Evolutionary conservation across 2,797 vertebrate genomes (phyloP).

Genomic region (Tadarida brasiliensis): DNA sequence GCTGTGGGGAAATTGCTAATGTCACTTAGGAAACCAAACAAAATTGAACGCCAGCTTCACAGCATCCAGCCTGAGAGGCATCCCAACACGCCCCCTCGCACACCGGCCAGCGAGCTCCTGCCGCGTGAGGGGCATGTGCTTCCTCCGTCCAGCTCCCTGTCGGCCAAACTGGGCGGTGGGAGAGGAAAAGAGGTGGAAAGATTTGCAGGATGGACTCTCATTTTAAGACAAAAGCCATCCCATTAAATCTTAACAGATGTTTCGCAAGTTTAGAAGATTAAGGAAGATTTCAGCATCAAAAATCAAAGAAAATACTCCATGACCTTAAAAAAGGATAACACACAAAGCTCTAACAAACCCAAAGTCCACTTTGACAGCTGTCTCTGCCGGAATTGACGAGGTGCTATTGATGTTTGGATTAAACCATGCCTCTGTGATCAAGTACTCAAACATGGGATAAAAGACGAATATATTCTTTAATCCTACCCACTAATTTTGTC

Average conservation of each 20-base stretch:
- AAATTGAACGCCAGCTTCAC: conserved; percentile 71
- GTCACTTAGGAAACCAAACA: conserved; percentile 78
- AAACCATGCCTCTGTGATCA: conserved; percentile 97
- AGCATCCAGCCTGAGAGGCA: conserved; percentile 56
- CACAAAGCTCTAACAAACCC: conserved; percentile 91
- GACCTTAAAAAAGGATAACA: conserved; percentile 92
- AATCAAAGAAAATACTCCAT: conserved; percentile 95
- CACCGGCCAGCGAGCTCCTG: conserved; percentile 77
- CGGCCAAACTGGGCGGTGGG: conserved; percentile 75
- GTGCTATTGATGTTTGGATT: conserved; percentile 97
- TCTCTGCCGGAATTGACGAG: conserved; percentile 94
- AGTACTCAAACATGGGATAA: conserved; percentile 97
- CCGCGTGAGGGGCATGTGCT: conserved; percentile 61
- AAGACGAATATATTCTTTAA: conserved; percentile 96
- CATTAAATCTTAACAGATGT: conserved; percentile 91
- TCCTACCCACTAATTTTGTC: conserved; percentile 94
- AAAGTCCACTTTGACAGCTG: conserved; percentile 92
- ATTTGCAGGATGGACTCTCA: conserved; percentile 87
- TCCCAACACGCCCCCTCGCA: conserved; percentile 79
- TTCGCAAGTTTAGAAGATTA: conserved; percentile 94
- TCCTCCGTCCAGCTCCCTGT: background rate
- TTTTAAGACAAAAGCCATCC: conserved; percentile 88
- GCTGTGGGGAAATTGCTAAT: conserved; percentile 81
- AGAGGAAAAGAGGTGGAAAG: conserved; percentile 68
- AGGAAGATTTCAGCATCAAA: conserved; percentile 95